These are phyloP conservation scores for Tiphia femorata DNA, from an alignment of 2,888 invertebrate species.

Conservation along the genomic window DNA sequence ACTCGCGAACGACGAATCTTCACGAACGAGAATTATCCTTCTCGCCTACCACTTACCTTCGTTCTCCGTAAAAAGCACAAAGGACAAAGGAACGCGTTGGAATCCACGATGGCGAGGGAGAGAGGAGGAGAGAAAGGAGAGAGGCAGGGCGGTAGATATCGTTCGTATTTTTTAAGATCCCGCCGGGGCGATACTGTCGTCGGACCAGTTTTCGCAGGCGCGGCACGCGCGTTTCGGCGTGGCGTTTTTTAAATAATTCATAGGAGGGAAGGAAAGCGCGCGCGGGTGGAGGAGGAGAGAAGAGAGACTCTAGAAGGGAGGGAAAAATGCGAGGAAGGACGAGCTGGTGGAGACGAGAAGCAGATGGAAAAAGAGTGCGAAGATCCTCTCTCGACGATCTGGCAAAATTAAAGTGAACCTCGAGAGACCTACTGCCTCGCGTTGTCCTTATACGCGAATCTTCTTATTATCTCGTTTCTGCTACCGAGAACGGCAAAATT, in stretches of 20 bases:
- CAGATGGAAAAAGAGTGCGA: not conserved
- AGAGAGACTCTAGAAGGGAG: conserved; percentile 1
- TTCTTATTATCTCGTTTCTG: too few relatives aligned
- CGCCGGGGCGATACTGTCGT: conserved; percentile 28
- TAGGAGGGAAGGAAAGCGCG: conserved; percentile 21
- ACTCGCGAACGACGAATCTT: too few relatives aligned
- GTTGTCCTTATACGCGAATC: too few relatives aligned
- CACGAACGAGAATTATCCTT: too few relatives aligned
- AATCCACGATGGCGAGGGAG: conserved; percentile 3
- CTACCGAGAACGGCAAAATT: too few relatives aligned
- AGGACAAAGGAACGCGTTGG: too few relatives aligned
- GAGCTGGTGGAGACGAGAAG: not conserved
- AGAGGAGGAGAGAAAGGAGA: not conserved
- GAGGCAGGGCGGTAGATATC: conserved; percentile 4
- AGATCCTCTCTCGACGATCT: conserved; percentile 12
- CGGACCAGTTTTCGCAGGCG: conserved; percentile 27
- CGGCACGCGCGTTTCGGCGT: conserved; percentile 34
- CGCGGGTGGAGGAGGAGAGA: not conserved
- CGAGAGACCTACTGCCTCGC: not conserved
- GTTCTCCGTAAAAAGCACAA: too few relatives aligned
- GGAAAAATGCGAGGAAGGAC: conserved; percentile 13
- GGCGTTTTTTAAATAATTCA: conserved; percentile 50
- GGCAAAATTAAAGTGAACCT: conserved; percentile 36
- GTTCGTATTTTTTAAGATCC: conserved; percentile 12
- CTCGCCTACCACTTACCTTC: too few relatives aligned